phyloP scores from a whole-genome alignment of 2,888 invertebrate genomes.

The Erebia ligea region DNA sequence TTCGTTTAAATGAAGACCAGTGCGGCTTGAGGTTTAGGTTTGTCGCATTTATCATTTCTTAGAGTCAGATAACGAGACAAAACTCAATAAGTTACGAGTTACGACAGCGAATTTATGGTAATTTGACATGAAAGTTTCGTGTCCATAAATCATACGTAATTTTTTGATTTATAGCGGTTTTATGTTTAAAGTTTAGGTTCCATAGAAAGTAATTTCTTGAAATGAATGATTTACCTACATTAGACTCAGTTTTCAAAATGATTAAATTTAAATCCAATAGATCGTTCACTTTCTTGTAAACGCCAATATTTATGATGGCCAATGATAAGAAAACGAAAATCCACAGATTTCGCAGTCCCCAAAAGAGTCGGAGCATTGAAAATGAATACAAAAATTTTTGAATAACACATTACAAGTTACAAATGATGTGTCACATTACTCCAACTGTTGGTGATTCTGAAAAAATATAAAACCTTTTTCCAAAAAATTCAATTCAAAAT shows the following conservation, averaged over 20 bases:
- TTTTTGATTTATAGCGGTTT: neutral
- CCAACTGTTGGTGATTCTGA: too few relatives aligned
- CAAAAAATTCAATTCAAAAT: too few relatives aligned
- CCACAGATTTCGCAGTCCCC: too few relatives aligned
- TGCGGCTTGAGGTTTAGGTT: conserved; percentile 42
- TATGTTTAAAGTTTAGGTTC: neutral
- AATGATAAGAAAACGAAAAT: too few relatives aligned
- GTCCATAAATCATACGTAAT: conserved; percentile 8
- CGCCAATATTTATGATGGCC: too few relatives aligned
- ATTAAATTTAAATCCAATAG: too few relatives aligned
- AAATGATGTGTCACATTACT: too few relatives aligned
- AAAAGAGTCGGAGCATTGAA: too few relatives aligned
- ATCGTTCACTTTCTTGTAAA: too few relatives aligned
- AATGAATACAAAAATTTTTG: too few relatives aligned
- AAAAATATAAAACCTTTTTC: too few relatives aligned
- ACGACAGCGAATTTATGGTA: conserved; percentile 22
- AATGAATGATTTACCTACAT: neutral
- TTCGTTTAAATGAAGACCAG: conserved; percentile 49
- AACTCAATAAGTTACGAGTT: conserved; percentile 22
- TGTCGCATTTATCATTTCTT: conserved; percentile 38
- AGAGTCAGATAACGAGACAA: conserved; percentile 30
- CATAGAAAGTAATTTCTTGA: neutral
- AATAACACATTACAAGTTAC: too few relatives aligned
- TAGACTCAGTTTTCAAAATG: neutral
- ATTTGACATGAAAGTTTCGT: conserved; percentile 6